Conservation (phyloP, 2,113 vertebrate genomes). For the Ancistrus triradiatus region DNA sequence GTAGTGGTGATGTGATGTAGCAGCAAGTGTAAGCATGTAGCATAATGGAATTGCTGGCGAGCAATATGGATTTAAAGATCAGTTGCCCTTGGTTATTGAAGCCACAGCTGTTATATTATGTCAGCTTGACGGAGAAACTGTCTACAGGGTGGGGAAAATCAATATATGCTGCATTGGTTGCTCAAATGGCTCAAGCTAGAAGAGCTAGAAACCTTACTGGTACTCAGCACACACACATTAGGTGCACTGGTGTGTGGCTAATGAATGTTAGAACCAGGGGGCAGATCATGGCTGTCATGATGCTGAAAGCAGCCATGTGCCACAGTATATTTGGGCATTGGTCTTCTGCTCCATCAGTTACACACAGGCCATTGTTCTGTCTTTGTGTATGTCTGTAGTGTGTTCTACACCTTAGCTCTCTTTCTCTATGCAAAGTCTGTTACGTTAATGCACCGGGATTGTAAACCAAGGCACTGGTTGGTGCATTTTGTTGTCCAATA, state of each 20-base stretch:
- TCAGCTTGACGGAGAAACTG: background rate
- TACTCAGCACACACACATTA: background rate
- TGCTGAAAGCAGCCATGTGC: conserved; percentile 45
- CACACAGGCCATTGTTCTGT: too few relatives aligned
- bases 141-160: background rate
- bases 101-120: background rate
- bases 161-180: background rate
- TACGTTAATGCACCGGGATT: background rate
- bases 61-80: background rate
- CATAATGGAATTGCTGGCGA: background rate
- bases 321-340: conserved; percentile 35
- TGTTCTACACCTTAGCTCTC: background rate
- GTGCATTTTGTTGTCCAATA: background rate
- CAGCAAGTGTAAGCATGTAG: background rate
- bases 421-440: too few relatives aligned
- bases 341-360: background rate
- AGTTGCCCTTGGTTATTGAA: background rate
- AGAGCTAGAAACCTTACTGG: conserved; percentile 4
- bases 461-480: too few relatives aligned
- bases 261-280: conserved; percentile 46
- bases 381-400: too few relatives aligned
- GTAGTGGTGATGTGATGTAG: background rate
- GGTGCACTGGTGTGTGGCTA: conserved; percentile 32
- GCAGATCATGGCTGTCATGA: conserved; percentile 38
- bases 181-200: conserved; percentile 4